Percentiles rank a stretch among this genome's conserved stretches.
Evolutionary conservation across 2,113 vertebrate genomes (phyloP).

Genomic region (Gambusia holbrooki): DNA sequence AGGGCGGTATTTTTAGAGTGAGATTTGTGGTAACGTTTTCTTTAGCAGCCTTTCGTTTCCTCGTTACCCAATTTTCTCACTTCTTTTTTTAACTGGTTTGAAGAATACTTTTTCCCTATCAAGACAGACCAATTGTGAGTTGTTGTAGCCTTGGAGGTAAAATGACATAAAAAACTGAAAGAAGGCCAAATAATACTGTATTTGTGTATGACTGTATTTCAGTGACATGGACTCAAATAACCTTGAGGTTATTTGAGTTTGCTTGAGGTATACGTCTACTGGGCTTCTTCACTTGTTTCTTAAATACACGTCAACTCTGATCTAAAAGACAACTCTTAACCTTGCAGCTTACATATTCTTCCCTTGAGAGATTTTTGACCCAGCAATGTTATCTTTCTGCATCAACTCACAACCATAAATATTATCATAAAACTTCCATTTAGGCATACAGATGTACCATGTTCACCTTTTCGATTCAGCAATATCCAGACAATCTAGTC

Average conservation of each 20-base stretch:
- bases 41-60: constrained; percentile 10
- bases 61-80: constrained; percentile 4
- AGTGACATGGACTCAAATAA: constrained; percentile 29
- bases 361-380: not conserved
- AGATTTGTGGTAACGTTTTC: not conserved
- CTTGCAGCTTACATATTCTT: too few relatives aligned
- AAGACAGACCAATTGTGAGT: constrained; percentile 52
- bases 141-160: constrained; percentile 46
- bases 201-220: constrained; percentile 19
- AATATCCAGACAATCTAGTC: constrained; percentile 44
- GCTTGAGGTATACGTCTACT: too few relatives aligned
- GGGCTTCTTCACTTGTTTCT: too few relatives aligned
- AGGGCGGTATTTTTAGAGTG: constrained; percentile 14
- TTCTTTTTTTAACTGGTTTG: constrained; percentile 36
- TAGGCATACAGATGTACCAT: not conserved
- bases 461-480: constrained; percentile 13
- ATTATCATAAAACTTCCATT: not conserved
- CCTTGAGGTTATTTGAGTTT: constrained; percentile 10
- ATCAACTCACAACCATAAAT: not conserved
- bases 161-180: constrained; percentile 40
- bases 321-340: too few relatives aligned
- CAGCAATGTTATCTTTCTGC: not conserved
- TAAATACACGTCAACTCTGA: too few relatives aligned
- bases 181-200: constrained; percentile 2
- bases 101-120: constrained; percentile 33